These are phyloP conservation scores for Gymnoscelis rufifasciata DNA, from an alignment of 2,888 invertebrate species.

Conservation along the genomic window DNA sequence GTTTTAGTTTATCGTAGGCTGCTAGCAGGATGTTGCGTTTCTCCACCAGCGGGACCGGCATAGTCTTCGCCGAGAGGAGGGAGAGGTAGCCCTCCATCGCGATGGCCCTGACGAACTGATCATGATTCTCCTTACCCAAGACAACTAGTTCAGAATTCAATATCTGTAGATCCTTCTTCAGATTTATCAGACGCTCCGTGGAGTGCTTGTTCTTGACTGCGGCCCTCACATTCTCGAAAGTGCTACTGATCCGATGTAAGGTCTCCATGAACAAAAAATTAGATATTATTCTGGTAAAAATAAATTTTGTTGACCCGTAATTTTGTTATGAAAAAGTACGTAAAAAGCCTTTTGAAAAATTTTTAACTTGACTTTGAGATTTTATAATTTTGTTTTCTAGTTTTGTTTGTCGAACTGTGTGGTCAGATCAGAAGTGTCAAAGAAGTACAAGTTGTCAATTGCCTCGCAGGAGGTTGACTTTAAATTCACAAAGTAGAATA, in stretches of 20 bases:
- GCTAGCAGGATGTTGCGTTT: constrained; percentile 55
- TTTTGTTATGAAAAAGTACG: no score
- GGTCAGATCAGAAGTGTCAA: no score
- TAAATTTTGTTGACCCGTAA: no score
- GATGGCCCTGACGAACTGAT: constrained; percentile 51
- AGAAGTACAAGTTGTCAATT: no score
- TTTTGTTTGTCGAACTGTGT: no score
- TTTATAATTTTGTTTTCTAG: neutral
- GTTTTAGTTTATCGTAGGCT: constrained; percentile 59
- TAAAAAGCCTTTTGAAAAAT: no score
- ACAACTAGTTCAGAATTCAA: constrained; percentile 53
- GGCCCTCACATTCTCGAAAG: constrained; percentile 55
- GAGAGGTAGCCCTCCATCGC: constrained; percentile 69
- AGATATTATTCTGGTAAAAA: no score
- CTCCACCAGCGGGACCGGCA: constrained; percentile 55
- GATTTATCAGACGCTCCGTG: constrained; percentile 44
- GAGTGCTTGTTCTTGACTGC: constrained; percentile 56
- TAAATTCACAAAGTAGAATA: no score
- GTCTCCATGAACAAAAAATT: constrained; percentile 42
- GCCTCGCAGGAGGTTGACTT: no score
- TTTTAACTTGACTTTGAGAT: no score
- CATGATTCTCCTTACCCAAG: constrained; percentile 61
- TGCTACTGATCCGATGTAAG: constrained; percentile 49
- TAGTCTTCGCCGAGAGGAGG: constrained; percentile 57
- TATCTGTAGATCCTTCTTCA: constrained; percentile 57